Conservation (phyloP, 2,888 invertebrate species). For the Erynnis tages region DNA sequence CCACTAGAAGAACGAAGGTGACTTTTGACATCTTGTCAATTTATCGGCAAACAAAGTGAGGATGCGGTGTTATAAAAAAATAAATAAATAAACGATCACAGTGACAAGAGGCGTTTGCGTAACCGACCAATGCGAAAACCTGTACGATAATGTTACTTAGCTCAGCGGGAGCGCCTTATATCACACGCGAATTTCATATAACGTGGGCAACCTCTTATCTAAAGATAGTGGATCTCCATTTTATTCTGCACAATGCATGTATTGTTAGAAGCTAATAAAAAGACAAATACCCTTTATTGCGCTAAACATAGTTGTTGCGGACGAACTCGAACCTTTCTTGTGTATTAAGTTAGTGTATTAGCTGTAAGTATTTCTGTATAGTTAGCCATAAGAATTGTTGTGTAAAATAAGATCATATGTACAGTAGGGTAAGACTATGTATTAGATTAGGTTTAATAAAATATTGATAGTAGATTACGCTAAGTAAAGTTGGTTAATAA, state of each 20-base stretch:
- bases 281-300: too few species aligned
- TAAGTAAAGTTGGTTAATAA: too few species aligned
- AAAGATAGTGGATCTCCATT: not conserved
- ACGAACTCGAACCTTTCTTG: too few species aligned
- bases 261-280: too few species aligned
- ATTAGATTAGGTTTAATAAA: too few species aligned
- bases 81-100: constrained; percentile 19
- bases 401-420: too few species aligned
- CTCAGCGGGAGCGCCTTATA: constrained; percentile 31
- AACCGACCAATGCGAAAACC: constrained; percentile 29
- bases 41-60: not conserved
- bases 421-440: too few species aligned
- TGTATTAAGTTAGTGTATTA: too few species aligned
- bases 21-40: constrained; percentile 25
- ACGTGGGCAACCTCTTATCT: not conserved
- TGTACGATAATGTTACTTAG: constrained; percentile 28
- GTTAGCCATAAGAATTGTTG: too few species aligned
- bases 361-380: too few species aligned
- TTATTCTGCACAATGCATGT: not conserved
- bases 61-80: not conserved
- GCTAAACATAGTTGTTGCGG: too few species aligned
- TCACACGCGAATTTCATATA: constrained; percentile 29
- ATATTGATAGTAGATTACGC: too few species aligned
- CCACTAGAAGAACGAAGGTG: constrained; percentile 12
- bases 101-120: constrained; percentile 2